phyloP scores from a whole-genome alignment of 2,113 vertebrate species.

The Ailuropoda melanoleuca region DNA sequence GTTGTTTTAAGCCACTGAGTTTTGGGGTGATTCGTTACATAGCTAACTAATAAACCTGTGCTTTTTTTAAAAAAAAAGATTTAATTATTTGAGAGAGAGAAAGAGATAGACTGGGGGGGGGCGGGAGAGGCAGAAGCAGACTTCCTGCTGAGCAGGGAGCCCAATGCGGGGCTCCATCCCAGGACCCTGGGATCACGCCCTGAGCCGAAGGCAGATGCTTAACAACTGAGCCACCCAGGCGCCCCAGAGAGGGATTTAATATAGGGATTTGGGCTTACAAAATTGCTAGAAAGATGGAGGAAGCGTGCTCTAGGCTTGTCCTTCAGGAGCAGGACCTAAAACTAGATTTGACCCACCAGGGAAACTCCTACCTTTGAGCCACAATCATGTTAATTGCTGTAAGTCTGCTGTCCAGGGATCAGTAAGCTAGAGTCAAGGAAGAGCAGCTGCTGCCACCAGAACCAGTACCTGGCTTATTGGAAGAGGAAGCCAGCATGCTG shows the following conservation, averaged over 20 bases:
- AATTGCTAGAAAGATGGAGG: background rate
- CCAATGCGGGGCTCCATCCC: no score
- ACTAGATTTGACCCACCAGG: background rate
- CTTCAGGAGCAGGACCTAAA: background rate
- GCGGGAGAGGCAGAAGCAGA: no score
- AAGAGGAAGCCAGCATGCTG: background rate
- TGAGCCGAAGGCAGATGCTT: no score
- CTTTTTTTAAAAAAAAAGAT: no score
- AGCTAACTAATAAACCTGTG: no score
- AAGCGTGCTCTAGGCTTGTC: background rate
- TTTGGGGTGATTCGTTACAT: no score
- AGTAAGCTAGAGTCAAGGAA: background rate
- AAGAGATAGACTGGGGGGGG: no score
- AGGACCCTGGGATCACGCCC: no score
- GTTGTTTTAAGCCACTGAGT: no score
- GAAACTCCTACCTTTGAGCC: background rate
- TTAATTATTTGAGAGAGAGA: no score
- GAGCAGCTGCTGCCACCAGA: background rate
- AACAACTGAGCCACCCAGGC: no score
- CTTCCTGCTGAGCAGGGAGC: no score
- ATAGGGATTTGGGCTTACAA: background rate
- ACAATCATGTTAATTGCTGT: background rate
- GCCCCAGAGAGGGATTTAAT: slow-evolving; percentile 13
- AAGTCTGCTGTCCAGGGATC: background rate
- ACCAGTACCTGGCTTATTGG: background rate